Conservation (phyloP, 2,888 invertebrate genomes). For the Pemphredon lugubris region DNA sequence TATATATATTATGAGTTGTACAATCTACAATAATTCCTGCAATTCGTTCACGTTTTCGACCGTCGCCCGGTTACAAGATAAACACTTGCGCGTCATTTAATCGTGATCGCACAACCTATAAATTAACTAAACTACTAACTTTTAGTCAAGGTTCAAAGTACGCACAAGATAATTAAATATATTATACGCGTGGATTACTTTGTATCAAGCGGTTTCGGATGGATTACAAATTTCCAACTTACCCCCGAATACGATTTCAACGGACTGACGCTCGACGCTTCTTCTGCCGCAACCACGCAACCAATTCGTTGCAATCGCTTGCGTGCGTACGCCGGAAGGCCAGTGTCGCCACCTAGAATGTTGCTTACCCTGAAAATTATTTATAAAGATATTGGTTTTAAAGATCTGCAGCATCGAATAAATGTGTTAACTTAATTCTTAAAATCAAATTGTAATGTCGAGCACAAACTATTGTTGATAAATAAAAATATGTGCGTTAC, state of each 20-base stretch:
- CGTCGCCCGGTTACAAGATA: background rate
- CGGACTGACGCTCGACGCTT: slow-evolving; percentile 31
- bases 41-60: no score
- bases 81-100: slow-evolving; percentile 20
- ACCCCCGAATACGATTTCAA: slow-evolving; percentile 31
- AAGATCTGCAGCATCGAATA: no score
- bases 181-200: slow-evolving; percentile 18
- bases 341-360: slow-evolving; percentile 26
- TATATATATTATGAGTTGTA: background rate
- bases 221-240: slow-evolving; percentile 41
- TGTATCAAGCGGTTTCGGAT: slow-evolving; percentile 6
- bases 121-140: slow-evolving; percentile 22
- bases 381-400: background rate
- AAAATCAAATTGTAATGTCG: no score
- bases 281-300: background rate
- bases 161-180: background rate
- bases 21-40: no score
- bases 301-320: background rate
- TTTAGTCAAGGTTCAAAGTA: background rate
- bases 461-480: no score
- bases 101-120: slow-evolving; percentile 1
- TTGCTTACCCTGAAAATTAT: background rate
- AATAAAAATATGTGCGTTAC: no score
- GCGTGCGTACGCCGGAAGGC: slow-evolving; percentile 41
- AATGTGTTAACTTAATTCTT: no score